Conservation (phyloP, 2,797 vertebrate species). For the Characodon lateralis region DNA sequence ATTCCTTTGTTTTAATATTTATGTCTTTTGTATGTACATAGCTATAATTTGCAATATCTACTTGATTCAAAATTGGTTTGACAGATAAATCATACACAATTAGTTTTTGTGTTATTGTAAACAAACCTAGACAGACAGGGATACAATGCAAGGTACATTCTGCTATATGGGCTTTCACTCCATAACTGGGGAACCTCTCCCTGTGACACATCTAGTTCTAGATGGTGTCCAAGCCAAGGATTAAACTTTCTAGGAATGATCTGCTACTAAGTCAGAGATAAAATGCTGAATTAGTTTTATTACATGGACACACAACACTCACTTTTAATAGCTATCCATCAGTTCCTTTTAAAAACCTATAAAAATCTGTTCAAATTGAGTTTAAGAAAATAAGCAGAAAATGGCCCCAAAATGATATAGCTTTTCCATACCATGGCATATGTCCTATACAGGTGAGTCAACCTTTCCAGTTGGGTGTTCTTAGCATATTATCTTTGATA, state of each 20-base stretch:
- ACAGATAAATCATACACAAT: background rate
- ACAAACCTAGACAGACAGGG: background rate
- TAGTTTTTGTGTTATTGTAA: background rate
- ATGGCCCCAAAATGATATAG: background rate
- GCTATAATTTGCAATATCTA: background rate
- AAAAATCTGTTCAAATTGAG: background rate
- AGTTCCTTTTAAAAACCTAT: background rate
- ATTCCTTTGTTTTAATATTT: background rate
- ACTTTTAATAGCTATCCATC: background rate
- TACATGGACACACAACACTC: background rate
- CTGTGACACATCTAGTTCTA: background rate
- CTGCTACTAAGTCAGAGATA: background rate
- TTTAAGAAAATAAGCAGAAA: background rate
- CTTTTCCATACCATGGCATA: background rate
- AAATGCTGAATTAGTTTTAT: background rate
- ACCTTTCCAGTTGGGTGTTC: background rate
- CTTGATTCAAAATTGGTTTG: background rate
- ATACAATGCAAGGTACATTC: background rate
- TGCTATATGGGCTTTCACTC: background rate
- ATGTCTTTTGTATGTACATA: background rate
- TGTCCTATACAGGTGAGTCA: background rate
- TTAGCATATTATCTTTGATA: background rate
- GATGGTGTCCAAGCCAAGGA: background rate
- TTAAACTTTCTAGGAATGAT: background rate
- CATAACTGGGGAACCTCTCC: no score